phyloP scores from a whole-genome alignment of 1,140 invertebrate species.

The Aporrectodea caliginosa region DNA sequence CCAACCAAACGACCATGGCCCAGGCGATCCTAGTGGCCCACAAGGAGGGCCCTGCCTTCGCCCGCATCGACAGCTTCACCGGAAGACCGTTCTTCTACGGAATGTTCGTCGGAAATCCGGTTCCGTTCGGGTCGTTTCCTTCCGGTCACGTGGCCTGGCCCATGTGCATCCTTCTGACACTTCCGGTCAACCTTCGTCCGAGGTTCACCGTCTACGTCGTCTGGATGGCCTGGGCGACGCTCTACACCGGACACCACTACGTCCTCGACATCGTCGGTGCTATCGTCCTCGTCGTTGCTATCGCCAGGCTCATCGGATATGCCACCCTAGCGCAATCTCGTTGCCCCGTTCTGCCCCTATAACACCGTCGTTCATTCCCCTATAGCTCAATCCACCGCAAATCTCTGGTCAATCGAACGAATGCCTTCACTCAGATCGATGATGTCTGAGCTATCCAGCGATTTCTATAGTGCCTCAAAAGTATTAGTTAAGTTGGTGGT shows the following conservation, averaged over 20 bases:
- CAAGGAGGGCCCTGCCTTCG: slow-evolving; percentile 31
- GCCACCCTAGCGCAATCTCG: not conserved
- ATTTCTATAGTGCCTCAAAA: no score
- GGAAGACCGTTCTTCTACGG: slow-evolving; percentile 29
- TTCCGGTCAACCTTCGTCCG: not conserved
- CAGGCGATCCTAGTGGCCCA: slow-evolving; percentile 3
- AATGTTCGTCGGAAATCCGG: slow-evolving; percentile 30
- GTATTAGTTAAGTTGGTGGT: no score
- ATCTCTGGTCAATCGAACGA: no score
- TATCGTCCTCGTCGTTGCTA: slow-evolving; percentile 3
- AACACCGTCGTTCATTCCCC: not conserved
- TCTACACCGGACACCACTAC: slow-evolving; percentile 34
- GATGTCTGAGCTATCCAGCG: no score
- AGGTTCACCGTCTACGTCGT: slow-evolving; percentile 25
- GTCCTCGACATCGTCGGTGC: slow-evolving; percentile 24
- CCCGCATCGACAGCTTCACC: slow-evolving; percentile 19
- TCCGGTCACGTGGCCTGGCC: slow-evolving; percentile 34
- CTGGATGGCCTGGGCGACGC: slow-evolving; percentile 33
- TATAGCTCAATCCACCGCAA: no score
- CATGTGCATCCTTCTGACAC: slow-evolving; percentile 19
- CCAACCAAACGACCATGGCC: not conserved
- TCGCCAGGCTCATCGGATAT: not conserved
- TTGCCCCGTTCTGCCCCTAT: not conserved
- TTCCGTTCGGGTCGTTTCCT: slow-evolving; percentile 34
- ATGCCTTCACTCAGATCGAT: no score